phyloP scores from a whole-genome alignment of 1,140 invertebrate genomes.

The Cyclargus thomasi region DNA sequence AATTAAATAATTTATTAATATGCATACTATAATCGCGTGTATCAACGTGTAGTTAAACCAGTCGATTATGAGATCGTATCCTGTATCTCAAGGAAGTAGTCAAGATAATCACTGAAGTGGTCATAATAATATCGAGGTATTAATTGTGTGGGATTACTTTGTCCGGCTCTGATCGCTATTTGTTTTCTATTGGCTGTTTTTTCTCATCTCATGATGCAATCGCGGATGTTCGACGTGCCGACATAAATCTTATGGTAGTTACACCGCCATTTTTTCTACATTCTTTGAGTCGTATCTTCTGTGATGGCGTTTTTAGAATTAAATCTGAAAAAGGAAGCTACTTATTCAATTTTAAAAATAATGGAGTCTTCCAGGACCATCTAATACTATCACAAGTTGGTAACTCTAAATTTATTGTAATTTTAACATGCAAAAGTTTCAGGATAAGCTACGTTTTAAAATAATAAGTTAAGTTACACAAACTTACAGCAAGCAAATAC shows the following conservation, averaged over 20 bases:
- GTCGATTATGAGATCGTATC: conserved; percentile 31
- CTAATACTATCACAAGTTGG: too few relatives aligned
- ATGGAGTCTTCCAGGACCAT: too few relatives aligned
- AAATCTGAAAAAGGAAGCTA: background rate
- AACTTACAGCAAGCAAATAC: too few relatives aligned
- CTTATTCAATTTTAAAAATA: too few relatives aligned
- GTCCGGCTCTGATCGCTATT: conserved; percentile 50
- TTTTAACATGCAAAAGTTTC: too few relatives aligned
- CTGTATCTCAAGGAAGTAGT: conserved; percentile 39
- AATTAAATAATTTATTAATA: background rate
- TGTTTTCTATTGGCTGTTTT: conserved; percentile 49
- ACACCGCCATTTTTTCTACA: conserved; percentile 6
- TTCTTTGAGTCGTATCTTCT: background rate
- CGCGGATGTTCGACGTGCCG: conserved; percentile 41
- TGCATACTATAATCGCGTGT: background rate
- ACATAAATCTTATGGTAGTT: conserved; percentile 19
- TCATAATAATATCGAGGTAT: conserved; percentile 25
- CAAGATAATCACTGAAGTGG: conserved; percentile 18
- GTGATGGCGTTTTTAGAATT: background rate
- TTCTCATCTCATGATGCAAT: conserved; percentile 59
- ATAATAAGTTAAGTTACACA: too few relatives aligned
- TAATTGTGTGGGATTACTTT: conserved; percentile 57
- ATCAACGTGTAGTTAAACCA: conserved; percentile 7
- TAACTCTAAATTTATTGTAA: too few relatives aligned
- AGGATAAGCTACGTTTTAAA: too few relatives aligned